phyloP scores from a whole-genome alignment of 2,113 vertebrate genomes.

The Psittacula cyanocephala region DNA sequence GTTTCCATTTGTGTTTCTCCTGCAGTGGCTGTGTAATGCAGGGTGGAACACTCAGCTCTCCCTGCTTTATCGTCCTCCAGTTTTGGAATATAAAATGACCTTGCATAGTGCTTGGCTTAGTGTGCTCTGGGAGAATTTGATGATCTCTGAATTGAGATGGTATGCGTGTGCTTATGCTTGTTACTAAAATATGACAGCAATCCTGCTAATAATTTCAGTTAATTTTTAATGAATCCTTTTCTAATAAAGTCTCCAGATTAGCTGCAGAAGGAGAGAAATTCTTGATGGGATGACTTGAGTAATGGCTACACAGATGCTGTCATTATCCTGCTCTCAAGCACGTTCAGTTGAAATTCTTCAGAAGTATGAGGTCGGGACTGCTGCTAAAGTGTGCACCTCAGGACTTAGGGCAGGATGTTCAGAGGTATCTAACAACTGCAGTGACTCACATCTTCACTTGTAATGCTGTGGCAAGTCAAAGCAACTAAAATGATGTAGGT shows the following conservation, averaged over 20 bases:
- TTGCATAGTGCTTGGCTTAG: neutral
- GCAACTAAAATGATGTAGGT: neutral
- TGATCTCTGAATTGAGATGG: neutral
- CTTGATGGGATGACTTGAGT: neutral
- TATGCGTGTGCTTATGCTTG: fast-evolving
- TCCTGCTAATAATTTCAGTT: neutral
- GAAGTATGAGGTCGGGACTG: neutral
- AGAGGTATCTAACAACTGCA: neutral
- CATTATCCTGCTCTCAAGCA: neutral
- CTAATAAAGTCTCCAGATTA: neutral
- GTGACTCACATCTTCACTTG: neutral
- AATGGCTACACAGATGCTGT: neutral
- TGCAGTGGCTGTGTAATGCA: neutral
- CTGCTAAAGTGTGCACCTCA: neutral
- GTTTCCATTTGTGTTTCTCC: fast-evolving
- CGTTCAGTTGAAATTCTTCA: neutral
- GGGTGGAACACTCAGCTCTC: neutral
- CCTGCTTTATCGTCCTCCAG: neutral
- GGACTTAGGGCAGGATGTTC: neutral
- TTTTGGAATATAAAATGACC: neutral
- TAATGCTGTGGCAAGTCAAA: neutral
- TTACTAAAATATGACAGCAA: neutral
- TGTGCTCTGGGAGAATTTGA: neutral
- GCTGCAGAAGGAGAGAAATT: neutral
- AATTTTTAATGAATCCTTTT: neutral